Conservation (phyloP, 2,113 vertebrate genomes). For the Suncus etruscus region DNA sequence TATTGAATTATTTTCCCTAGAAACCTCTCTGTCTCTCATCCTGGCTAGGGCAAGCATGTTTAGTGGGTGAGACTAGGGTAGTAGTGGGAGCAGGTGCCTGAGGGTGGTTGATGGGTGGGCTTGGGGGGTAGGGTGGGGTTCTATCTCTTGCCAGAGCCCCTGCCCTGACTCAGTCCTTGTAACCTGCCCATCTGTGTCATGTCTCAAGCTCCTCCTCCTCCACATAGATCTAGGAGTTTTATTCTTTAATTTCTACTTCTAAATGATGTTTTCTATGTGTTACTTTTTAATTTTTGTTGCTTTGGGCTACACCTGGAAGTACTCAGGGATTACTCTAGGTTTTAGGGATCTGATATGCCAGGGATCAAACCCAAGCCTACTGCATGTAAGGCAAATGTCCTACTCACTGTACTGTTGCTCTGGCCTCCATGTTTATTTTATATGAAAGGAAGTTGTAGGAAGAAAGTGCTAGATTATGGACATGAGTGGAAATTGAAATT, state of each 20-base stretch:
- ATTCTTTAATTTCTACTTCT: conserved; percentile 17
- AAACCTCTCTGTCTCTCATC: neutral
- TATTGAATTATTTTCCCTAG: neutral
- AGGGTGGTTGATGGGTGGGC: neutral
- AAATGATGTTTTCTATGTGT: neutral
- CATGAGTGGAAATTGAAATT: neutral
- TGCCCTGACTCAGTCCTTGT: accelerated
- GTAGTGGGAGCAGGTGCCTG: neutral
- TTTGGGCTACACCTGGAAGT: too few species aligned
- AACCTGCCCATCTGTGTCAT: neutral
- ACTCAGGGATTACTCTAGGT: too few species aligned
- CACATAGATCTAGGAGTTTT: neutral
- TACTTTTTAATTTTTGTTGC: neutral
- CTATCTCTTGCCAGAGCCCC: neutral
- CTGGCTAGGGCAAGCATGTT: neutral
- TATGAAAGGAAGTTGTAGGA: conserved; percentile 20
- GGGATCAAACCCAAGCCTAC: too few species aligned
- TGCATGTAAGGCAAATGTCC: too few species aligned
- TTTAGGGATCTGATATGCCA: too few species aligned
- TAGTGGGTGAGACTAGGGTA: neutral
- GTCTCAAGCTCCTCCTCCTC: neutral
- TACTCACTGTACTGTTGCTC: too few species aligned
- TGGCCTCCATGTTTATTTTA: neutral
- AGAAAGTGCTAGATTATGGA: neutral
- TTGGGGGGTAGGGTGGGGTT: too few species aligned